These are phyloP conservation scores for Psococerastis gibbosa DNA, from an alignment of 2,888 invertebrate genomes.

Conservation along the genomic window DNA sequence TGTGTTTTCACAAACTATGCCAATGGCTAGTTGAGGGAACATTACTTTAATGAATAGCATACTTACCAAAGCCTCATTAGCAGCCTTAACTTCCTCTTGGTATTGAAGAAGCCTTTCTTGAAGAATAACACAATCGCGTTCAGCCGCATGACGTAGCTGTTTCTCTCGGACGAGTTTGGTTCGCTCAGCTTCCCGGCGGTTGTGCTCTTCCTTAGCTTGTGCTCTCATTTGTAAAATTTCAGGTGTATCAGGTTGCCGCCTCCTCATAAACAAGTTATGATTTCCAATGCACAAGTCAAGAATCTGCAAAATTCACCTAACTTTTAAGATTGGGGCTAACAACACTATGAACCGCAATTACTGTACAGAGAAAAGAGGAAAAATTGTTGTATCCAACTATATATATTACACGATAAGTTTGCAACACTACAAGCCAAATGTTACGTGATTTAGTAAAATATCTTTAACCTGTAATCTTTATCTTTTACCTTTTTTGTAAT, in stretches of 20 bases:
- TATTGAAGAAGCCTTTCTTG: conserved; percentile 75
- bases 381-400: too few relatives aligned
- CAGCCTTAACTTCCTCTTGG: conserved; percentile 79
- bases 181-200: conserved; percentile 61
- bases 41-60: too few relatives aligned
- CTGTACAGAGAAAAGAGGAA: too few relatives aligned
- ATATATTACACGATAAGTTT: too few relatives aligned
- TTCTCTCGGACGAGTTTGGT: conserved; percentile 83
- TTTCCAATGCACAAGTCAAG: conserved; percentile 95
- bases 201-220: conserved; percentile 79
- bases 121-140: conserved; percentile 76
- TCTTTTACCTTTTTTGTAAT: too few relatives aligned
- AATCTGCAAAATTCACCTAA: conserved; percentile 57
- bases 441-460: background rate
- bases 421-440: too few relatives aligned
- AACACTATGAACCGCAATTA: too few relatives aligned
- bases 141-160: conserved; percentile 78
- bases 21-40: too few relatives aligned
- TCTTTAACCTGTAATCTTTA: too few relatives aligned
- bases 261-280: conserved; percentile 90
- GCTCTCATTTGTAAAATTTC: conserved; percentile 99
- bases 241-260: conserved; percentile 93
- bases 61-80: conserved; percentile 78
- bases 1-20: too few relatives aligned
- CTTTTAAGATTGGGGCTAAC: too few relatives aligned